A percentile compares a stretch with the other conserved stretches of the same genome.
phyloP scores from a whole-genome alignment of 1,140 invertebrate species.

The Papilio glaucus region DNA sequence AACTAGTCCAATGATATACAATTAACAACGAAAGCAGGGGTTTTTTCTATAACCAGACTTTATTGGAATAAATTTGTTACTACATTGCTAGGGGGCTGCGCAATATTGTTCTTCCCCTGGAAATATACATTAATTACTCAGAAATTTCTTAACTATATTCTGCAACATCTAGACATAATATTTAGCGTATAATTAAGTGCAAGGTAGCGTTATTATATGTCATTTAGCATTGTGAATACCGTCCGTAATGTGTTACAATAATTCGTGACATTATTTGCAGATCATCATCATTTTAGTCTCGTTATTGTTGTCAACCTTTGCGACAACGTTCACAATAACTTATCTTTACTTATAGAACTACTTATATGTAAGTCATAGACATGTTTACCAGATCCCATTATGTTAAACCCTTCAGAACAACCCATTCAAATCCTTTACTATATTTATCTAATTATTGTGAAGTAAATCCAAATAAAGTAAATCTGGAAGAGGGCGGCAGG shows the following conservation, averaged over 20 bases:
- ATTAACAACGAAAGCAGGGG: too few species aligned
- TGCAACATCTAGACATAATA: background rate
- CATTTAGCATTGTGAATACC: background rate
- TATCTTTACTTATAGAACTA: background rate
- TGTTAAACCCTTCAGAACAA: too few species aligned
- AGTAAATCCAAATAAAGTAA: too few species aligned
- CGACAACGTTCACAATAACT: conserved; percentile 13
- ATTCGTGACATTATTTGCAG: conserved; percentile 20
- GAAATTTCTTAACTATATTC: background rate
- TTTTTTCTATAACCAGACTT: too few species aligned
- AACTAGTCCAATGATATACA: too few species aligned
- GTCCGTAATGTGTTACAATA: conserved; percentile 13
- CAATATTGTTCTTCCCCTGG: too few species aligned
- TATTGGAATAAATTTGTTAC: too few species aligned
- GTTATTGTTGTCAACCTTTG: conserved; percentile 20
- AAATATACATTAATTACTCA: too few species aligned
- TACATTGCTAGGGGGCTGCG: too few species aligned
- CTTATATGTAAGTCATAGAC: background rate
- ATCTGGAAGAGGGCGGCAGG: too few species aligned
- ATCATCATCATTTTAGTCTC: conserved; percentile 34
- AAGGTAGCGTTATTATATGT: background rate
- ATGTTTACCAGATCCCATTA: background rate
- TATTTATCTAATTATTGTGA: too few species aligned
- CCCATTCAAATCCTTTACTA: too few species aligned
- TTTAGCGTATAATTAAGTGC: background rate